Percentiles rank a stretch among this genome's conserved stretches.
phyloP scores from a whole-genome alignment of 1,140 invertebrate species.

The Maniola jurtina region DNA sequence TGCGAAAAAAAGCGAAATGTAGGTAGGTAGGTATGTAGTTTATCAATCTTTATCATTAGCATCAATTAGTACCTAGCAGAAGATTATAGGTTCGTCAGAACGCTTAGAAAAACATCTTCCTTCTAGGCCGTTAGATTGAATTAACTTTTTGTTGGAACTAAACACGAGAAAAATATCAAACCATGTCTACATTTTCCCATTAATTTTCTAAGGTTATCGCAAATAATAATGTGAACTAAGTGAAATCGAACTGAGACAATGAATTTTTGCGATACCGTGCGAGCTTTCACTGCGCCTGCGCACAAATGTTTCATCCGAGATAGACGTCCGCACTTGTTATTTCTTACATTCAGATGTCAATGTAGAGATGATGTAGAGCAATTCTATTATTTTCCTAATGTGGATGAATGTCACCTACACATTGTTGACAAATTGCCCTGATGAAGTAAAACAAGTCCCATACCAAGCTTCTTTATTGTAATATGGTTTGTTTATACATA shows the following conservation, averaged over 20 bases:
- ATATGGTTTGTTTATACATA: too few species aligned
- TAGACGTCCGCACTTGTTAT: constrained; percentile 20
- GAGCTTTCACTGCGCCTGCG: constrained; percentile 56
- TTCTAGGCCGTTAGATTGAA: background rate
- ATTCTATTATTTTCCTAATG: constrained; percentile 8
- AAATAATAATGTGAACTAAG: constrained; percentile 68
- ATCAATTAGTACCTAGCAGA: too few species aligned
- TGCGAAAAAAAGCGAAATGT: too few species aligned
- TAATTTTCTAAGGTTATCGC: constrained; percentile 39
- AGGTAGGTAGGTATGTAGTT: too few species aligned
- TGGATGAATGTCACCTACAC: background rate
- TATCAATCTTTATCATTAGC: too few species aligned
- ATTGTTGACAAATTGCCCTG: background rate
- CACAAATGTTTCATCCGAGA: constrained; percentile 32
- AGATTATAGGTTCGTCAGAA: too few species aligned
- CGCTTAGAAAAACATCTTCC: too few species aligned
- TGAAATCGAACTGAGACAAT: constrained; percentile 69
- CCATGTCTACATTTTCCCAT: constrained; percentile 25
- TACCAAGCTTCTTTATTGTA: too few species aligned
- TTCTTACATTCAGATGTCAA: constrained; percentile 30
- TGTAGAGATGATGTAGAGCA: constrained; percentile 20
- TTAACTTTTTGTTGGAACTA: constrained; percentile 7
- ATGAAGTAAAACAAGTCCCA: too few species aligned
- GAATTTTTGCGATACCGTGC: constrained; percentile 61
- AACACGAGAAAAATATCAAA: constrained; percentile 17